Evolutionary conservation across 2,888 invertebrate species (phyloP).

Genomic region (Plusia festucae): DNA sequence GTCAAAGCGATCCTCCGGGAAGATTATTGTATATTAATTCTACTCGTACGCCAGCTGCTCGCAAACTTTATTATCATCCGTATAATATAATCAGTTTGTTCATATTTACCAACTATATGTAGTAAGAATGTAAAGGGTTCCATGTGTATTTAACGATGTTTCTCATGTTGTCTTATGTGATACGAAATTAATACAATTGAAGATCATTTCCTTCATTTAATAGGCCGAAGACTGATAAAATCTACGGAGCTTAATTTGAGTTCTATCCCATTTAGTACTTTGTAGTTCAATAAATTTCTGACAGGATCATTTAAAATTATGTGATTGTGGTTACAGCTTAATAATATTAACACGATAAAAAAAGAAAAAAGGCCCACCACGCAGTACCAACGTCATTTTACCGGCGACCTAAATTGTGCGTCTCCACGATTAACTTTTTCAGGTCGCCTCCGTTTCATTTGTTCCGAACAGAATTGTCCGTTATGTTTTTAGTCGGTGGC

Average conservation of each 20-base stretch:
- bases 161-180: not conserved
- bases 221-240: not conserved
- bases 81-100: constrained; percentile 5
- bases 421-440: constrained; percentile 24
- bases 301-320: not conserved
- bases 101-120: not conserved
- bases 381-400: constrained; percentile 2
- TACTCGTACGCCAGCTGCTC: not conserved
- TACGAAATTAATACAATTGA: not conserved
- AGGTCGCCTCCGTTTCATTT: constrained; percentile 39
- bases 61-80: constrained; percentile 9
- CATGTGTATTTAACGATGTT: not conserved
- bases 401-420: not conserved
- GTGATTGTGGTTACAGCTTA: not conserved
- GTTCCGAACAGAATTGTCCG: constrained; percentile 20
- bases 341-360: not conserved
- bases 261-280: not conserved
- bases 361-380: not conserved
- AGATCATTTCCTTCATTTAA: too few relatives aligned
- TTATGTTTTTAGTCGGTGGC: constrained; percentile 43
- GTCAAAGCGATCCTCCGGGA: constrained; percentile 5
- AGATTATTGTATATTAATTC: constrained; percentile 9
- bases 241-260: not conserved
- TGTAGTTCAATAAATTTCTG: too few relatives aligned
- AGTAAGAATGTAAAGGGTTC: not conserved